phyloP scores from a whole-genome alignment of 2,113 vertebrate species.

The Leuciscus idus region DNA sequence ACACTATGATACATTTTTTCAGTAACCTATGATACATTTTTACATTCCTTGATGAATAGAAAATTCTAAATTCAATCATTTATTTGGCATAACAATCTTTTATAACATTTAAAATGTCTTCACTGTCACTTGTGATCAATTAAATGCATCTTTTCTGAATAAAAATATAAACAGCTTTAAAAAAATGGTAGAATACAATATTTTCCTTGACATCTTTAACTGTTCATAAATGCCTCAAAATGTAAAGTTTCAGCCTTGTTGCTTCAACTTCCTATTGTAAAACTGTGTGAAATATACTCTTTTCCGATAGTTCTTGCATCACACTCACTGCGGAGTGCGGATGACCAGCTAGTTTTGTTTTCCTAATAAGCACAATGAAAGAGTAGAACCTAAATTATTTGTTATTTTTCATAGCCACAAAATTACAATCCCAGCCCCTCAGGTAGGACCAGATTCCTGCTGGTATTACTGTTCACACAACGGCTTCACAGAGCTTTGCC shows the following conservation, averaged over 20 bases:
- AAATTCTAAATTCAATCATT: no score
- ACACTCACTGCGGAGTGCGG: background rate
- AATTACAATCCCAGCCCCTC: background rate
- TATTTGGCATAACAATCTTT: no score
- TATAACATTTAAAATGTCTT: no score
- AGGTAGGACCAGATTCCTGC: conserved; percentile 20
- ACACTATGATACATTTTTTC: no score
- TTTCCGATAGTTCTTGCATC: background rate
- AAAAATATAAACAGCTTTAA: no score
- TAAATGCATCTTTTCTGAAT: no score
- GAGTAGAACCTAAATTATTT: background rate
- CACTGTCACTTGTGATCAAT: no score
- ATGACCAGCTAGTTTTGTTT: conserved; percentile 9
- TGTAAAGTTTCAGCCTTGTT: background rate
- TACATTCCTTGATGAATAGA: no score
- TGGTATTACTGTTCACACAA: conserved; percentile 16
- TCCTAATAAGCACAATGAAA: background rate
- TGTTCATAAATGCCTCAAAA: background rate
- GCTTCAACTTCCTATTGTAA: conserved; percentile 37
- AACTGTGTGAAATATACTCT: background rate
- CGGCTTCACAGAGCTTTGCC: conserved; percentile 26
- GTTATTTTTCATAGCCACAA: background rate
- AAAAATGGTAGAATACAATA: background rate
- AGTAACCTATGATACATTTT: no score
- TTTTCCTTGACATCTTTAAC: background rate